Evolutionary conservation across 2,888 invertebrate genomes (phyloP).

Genomic region (Drosophila greeni): DNA sequence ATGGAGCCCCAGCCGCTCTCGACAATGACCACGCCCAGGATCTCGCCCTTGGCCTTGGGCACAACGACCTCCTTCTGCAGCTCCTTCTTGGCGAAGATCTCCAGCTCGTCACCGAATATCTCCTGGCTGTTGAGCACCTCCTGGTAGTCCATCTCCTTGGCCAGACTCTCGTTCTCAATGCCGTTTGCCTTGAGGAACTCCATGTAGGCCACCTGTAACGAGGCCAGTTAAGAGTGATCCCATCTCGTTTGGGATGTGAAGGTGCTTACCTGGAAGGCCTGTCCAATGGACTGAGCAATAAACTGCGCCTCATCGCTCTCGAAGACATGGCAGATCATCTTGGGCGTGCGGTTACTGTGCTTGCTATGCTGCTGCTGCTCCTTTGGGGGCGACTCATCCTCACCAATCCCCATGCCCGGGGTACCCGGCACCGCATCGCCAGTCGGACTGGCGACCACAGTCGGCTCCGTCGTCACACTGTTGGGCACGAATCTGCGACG

Average conservation of each 20-base stretch:
- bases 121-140: constrained; percentile 99
- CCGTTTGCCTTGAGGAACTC: constrained; percentile 99
- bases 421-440: background rate
- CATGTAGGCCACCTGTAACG: constrained; percentile 95
- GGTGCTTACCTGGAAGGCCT: constrained; percentile 97
- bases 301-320: constrained; percentile 99
- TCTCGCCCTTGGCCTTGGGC: constrained; percentile 98
- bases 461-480: constrained; percentile 32
- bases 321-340: constrained; percentile 99
- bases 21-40: constrained; percentile 98
- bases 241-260: constrained; percentile 81
- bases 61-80: constrained; percentile 98
- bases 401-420: background rate
- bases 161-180: constrained; percentile 99
- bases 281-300: constrained; percentile 99
- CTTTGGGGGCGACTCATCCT: background rate
- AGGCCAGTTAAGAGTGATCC: background rate
- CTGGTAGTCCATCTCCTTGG: constrained; percentile 99
- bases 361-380: constrained; percentile 7
- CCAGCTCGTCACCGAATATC: constrained; percentile 98
- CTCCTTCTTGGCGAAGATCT: constrained; percentile 99
- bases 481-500: constrained; percentile 88
- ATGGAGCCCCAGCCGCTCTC: constrained; percentile 99
- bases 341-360: constrained; percentile 87
- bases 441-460: background rate